phyloP scores from a whole-genome alignment of 1,140 invertebrate genomes.

The Eupristina koningsbergeri region DNA sequence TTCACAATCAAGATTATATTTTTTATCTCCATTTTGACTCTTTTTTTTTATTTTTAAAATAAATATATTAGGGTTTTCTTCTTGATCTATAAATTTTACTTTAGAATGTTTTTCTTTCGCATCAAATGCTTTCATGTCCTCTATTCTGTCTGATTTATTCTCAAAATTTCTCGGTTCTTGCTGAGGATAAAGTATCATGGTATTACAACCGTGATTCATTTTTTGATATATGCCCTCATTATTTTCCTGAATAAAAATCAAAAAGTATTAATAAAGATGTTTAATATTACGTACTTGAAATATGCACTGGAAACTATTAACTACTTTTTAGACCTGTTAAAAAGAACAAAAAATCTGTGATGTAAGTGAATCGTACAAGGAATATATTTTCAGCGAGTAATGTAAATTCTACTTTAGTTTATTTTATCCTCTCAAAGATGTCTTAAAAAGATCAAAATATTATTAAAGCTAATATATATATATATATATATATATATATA shows the following conservation, averaged over 20 bases:
- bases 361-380: too few relatives aligned
- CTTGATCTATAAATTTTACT: conserved; percentile 43
- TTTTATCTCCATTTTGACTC: conserved; percentile 52
- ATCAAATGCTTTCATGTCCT: neutral
- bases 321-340: too few relatives aligned
- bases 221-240: conserved; percentile 52
- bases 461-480: too few relatives aligned
- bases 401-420: too few relatives aligned
- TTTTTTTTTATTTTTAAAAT: conserved; percentile 62
- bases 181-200: conserved; percentile 58
- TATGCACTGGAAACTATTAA: too few relatives aligned
- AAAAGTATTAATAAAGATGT: conserved; percentile 9
- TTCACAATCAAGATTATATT: conserved; percentile 63
- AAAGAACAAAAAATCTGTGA: too few relatives aligned
- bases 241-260: neutral
- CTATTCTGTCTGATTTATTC: neutral
- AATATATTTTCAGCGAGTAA: too few relatives aligned
- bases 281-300: too few relatives aligned
- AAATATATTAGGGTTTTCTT: conserved; percentile 69
- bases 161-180: conserved; percentile 41
- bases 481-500: too few relatives aligned
- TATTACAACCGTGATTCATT: conserved; percentile 46
- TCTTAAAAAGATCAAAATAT: too few relatives aligned
- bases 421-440: too few relatives aligned
- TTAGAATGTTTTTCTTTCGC: neutral